Evolutionary conservation across 2,888 invertebrate genomes (phyloP), one percentile per base, ranked within the genome.

Genomic region (Eustalomyia histrio): DNA sequence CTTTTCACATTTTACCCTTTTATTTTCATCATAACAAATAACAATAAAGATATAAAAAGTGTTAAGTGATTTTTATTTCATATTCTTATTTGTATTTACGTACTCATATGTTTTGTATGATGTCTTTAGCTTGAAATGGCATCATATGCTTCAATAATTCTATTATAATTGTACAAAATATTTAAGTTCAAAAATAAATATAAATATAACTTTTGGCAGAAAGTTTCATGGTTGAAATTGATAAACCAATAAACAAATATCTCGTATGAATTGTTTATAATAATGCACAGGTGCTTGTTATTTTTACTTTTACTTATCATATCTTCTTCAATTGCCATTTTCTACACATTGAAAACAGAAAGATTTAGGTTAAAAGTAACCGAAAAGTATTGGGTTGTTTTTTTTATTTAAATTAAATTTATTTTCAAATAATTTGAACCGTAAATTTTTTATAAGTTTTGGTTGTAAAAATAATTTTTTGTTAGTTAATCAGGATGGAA

Each of bases 141-240:
- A 16, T 68, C 53, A 24, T 57, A 24, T 57, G 68, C 68, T 21
- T 57, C 68, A 57, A 47, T 57, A 57, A 68, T 29, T 68, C 57
- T 67, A 24, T 68, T 68, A 16, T 47, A 68, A 68, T 43, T 57
- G 57, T 7, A 29, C 1, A 57, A 2, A 58, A 4, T 29, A 43
- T 57, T 6, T 43, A n/a, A 43, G 16, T 55, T 33, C 39, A 39
- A 39, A 39, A 39, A 39, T 39, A 39, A 39, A 39, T 39, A 39
- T 12, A 39, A 12, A 7, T 12, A 39, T 6, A 29, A 29, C 3
- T 29, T 29, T 6, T 29, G 3, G 29, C 1, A 4, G 21, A 29
- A 29, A 12, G 39, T 39, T 39, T 4, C 2, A 29, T 39, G 4
- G 0, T 39, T 39, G 39, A 39, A 8, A 39, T 39, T 10, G 39